Conservation (phyloP, 2,888 invertebrate genomes). For the Ptilodon capucinus region DNA sequence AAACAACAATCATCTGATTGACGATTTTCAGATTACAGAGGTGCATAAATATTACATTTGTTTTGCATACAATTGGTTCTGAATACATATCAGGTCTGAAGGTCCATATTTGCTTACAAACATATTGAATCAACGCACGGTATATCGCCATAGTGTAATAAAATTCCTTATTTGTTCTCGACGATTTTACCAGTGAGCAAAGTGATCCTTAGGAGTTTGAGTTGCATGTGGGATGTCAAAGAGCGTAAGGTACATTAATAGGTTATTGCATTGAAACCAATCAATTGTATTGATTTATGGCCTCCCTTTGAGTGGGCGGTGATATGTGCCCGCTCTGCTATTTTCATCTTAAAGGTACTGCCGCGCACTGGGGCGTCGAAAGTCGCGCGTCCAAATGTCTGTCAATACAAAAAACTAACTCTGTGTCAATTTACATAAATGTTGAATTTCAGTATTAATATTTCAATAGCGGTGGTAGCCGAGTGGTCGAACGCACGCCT, state of each 20-base stretch:
- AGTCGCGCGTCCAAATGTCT: no score
- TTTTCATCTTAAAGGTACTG: slow-evolving; percentile 51
- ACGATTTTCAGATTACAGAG: slow-evolving; percentile 61
- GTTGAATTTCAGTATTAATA: no score
- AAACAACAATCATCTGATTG: slow-evolving; percentile 60
- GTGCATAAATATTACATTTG: slow-evolving; percentile 69
- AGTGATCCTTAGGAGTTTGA: not conserved
- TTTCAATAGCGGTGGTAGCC: no score
- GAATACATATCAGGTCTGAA: slow-evolving; percentile 48
- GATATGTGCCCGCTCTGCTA: slow-evolving; percentile 48
- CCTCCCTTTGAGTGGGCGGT: slow-evolving; percentile 57
- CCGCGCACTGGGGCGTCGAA: no score
- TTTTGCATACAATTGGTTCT: slow-evolving; percentile 57
- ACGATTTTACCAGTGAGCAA: slow-evolving; percentile 2
- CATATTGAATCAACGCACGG: slow-evolving; percentile 18
- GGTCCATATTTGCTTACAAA: slow-evolving; percentile 19
- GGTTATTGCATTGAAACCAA: slow-evolving; percentile 57
- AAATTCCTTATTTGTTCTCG: not conserved
- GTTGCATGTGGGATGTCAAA: slow-evolving; percentile 29
- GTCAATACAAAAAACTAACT: no score
- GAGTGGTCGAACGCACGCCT: no score
- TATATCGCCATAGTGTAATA: slow-evolving; percentile 14
- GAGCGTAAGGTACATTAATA: slow-evolving; percentile 41
- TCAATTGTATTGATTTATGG: slow-evolving; percentile 66
- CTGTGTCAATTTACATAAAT: no score